Evolutionary conservation across 1,140 invertebrate species (phyloP), one percentile per base, ranked within the genome.

Genomic region (Melanaphis sacchari): DNA sequence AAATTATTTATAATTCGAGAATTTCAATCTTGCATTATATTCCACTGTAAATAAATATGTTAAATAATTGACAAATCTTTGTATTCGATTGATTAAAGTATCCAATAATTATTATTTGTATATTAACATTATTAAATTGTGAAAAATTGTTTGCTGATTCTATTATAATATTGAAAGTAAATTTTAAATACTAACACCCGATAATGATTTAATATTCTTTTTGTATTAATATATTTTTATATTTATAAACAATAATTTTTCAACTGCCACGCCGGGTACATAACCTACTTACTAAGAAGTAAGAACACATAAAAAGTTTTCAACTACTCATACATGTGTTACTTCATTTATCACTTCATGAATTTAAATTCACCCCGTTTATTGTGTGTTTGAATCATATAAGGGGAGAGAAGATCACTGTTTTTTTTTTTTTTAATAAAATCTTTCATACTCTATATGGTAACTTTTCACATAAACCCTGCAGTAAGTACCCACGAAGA

Each of bases 301-400:
- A 31, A 90, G 89, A 90, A 66, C 89, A 66, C 89, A 90, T 90
- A 54, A 66, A 90, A 90, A 90, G 89, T 90, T 90, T 90, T 90
- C 18, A 38, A 66, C 89, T 38, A 66, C 66, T 91, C 66, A 49
- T 82, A 93, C 81, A 84, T 52, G 91, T 93, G 91, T 93, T 93
- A 52, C 81, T 93, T 84, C 91, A 93, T 93, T 93, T 93, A 93
- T 93, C 91, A 93, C 76, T 93, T 93, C 85, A 93, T 93, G 54
- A 81, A 91, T 91, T 91, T 82, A 91, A 91, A 93, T 84, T 93
- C 91, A 93, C 91, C 91, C 43, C 91, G 76, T 93, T 93, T 93
- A 85, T 93, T 31, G 36, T 38, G 43, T 40, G 91, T 52, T 24
- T 49, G 43, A 38, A 84, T 36, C 81, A n/a, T 38, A 40, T 85